Base-by-base conservation (phyloP, 35 echinoderm and acorn worm genomes). In the Patiria miniata region DNA sequence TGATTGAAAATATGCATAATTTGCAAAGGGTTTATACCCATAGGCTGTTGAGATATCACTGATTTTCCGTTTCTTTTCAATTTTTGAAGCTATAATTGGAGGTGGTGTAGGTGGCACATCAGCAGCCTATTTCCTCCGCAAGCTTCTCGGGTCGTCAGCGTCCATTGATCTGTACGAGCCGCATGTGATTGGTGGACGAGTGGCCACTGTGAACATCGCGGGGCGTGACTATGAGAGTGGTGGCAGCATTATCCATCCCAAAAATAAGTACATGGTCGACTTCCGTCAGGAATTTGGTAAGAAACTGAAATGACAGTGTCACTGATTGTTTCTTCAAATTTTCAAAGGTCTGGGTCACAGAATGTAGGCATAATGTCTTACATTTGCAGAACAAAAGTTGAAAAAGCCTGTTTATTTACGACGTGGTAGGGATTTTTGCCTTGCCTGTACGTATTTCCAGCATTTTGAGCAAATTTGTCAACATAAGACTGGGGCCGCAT, bases 21-120 rank as follows among this genome's bases (percentile, higher is more conserved):
- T n/a, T n/a, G n/a, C n/a, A n/a, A n/a, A n/a, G n/a, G n/a, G n/a
- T n/a, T n/a, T n/a, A n/a, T n/a, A n/a, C n/a, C n/a, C n/a, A n/a
- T n/a, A n/a, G n/a, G n/a, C n/a, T n/a, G n/a, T n/a, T n/a, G n/a
- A n/a, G n/a, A n/a, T n/a, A n/a, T n/a, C n/a, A n/a, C n/a, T n/a
- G n/a, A n/a, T n/a, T n/a, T n/a, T n/a, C n/a, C n/a, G n/a, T 84
- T 47, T 51, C 82, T 82, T 44, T 83, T 40, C 40, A 57, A 36
- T 3, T 86, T 54, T 57, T 39, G 0, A 52, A 95, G 93, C 83
- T 78, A 51, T 97, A 1, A 78, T 97, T 51, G 95, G 92, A n/a
- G 88, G 88, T 23, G 92, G 95, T 37, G 88, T 94, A 33, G 87
- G 95, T 7, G 95, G 95, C 0, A 91, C 95, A 36, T 97, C 95